Base-by-base conservation (phyloP, 2,113 vertebrate species). In the Hydrochoerus hydrochaeris region DNA sequence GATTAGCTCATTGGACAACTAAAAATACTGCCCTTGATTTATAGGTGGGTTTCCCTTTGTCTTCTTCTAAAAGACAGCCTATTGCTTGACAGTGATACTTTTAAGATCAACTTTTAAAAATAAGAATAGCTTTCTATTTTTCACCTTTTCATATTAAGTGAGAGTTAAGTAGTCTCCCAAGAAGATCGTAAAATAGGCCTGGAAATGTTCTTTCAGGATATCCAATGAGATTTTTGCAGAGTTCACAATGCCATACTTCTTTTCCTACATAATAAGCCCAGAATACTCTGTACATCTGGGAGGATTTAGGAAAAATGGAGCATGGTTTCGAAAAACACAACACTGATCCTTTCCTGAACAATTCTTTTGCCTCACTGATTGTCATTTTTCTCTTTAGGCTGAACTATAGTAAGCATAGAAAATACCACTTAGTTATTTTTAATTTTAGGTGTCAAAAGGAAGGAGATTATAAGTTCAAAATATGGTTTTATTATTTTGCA, bases 101-200 rank as follows among this genome's bases (percentile, higher is more conserved):
- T 95, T 90, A 95, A 92, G 10, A 35, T 75, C 41, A 85, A 89
- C 9, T 89, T 92, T 5, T 89, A 71, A 30, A 86, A 49, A 19
- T 89, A 80, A 84, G 49, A 85, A 81, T 82, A 24, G 35, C 44
- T 97, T 95, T 97, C 35, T 77, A n/a, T 88, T 24, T 95, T 95
- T 94, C 85, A 24, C 88, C 14, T 26, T 77, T 88, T 94, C 62
- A 41, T 28, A 52, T 88, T 83, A 83, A 97, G 46, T 38, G 0
- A 84, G 84, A 91, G 22, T 77, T 92, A 88, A 94, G 28, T 38
- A 82, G 26, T 9, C 24, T 94, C 19, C 20, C 73, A 85, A 85
- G 52, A 88, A 85, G 52, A 88, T 92, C n/a, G 60, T 89, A 75
- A 90, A 82, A 85, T 65, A 88, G 54, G 75, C 41, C 46, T 11